These are phyloP conservation scores for Callimorpha dominula DNA, from an alignment of 2,888 invertebrate genomes.

Conservation along the genomic window DNA sequence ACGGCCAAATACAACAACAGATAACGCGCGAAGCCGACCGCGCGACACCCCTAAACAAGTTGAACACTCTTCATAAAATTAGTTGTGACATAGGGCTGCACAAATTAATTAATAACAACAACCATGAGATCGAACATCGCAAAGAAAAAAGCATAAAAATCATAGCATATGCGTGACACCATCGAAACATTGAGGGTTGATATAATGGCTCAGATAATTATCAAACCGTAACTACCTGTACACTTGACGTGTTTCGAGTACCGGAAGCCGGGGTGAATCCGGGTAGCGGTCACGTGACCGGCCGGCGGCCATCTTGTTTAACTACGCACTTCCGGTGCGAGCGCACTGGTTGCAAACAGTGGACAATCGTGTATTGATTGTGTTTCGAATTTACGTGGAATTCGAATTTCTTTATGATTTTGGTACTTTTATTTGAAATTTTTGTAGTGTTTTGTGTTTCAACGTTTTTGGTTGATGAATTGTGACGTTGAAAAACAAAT, in stretches of 20 bases:
- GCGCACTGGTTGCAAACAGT: constrained; percentile 62
- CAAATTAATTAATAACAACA: constrained; percentile 30
- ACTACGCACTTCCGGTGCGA: constrained; percentile 80
- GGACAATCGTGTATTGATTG: constrained; percentile 64
- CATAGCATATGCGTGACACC: constrained; percentile 76
- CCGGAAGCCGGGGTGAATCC: constrained; percentile 85
- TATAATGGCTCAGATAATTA: constrained; percentile 72
- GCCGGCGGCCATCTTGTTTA: constrained; percentile 80
- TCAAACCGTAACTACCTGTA: constrained; percentile 74
- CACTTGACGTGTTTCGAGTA: constrained; percentile 82
- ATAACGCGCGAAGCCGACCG: constrained; percentile 2
- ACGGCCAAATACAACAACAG: constrained; percentile 19
- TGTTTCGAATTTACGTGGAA: constrained; percentile 36
- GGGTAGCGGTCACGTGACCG: constrained; percentile 77
- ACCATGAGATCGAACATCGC: constrained; percentile 18
- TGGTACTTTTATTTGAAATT: constrained; percentile 1
- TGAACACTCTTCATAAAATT: constrained; percentile 30
- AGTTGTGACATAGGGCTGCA: constrained; percentile 27
- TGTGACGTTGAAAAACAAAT: neutral
- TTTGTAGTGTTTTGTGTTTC: neutral
- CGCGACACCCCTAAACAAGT: constrained; percentile 19
- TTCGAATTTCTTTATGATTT: constrained; percentile 48
- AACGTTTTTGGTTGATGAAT: neutral
- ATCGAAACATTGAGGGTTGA: constrained; percentile 66
- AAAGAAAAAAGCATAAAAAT: constrained; percentile 53